A percentile compares a stretch with the other conserved stretches of the same genome.
Conservation (phyloP, 2,797 vertebrate genomes). For the Balearica regulorum region DNA sequence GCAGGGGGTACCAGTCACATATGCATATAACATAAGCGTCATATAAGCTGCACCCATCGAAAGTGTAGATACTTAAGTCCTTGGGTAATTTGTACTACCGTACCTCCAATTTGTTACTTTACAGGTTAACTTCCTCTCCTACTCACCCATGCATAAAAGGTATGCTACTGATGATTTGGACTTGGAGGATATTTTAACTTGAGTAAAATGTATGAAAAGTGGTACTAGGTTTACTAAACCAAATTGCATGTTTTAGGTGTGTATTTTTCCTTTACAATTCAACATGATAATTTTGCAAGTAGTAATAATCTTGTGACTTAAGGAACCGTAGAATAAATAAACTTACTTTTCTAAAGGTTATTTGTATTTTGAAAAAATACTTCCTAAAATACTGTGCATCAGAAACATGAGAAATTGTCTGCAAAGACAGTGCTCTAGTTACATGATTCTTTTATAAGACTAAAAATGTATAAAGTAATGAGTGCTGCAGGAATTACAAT, state of each 20-base stretch:
- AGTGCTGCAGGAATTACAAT: background rate
- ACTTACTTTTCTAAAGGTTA: background rate
- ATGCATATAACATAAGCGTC: background rate
- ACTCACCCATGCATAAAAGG: background rate
- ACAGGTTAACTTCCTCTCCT: background rate
- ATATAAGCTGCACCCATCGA: background rate
- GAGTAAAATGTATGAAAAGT: background rate
- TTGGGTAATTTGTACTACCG: background rate
- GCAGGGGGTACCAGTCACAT: accelerated
- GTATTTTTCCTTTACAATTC: background rate
- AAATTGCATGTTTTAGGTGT: background rate
- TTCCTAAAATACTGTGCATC: background rate
- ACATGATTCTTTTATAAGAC: background rate
- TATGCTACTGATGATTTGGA: background rate
- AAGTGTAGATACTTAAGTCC: background rate
- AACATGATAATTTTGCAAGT: background rate
- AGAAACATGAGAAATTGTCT: background rate
- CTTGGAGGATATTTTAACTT: background rate
- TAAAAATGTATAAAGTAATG: background rate
- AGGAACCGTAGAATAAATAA: background rate
- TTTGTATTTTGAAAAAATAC: background rate
- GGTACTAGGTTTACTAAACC: background rate
- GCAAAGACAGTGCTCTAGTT: background rate
- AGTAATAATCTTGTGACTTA: background rate
- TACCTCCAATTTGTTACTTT: background rate